Evolutionary conservation across 2,113 vertebrate species (phyloP), one percentile per base, ranked within the genome.

Genomic region (Laticauda laticaudata): DNA sequence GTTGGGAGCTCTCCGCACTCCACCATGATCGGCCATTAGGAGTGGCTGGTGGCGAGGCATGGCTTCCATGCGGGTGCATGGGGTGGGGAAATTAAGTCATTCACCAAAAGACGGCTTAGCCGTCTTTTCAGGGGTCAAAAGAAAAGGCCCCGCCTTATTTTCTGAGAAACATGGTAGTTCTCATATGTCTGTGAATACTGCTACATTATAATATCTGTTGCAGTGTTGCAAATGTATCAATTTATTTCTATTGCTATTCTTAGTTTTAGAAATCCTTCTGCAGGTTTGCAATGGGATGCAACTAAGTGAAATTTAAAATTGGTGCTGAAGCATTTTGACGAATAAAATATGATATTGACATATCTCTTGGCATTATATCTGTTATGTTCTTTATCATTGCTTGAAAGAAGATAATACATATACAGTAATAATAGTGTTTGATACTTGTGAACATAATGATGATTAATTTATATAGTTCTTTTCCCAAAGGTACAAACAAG

Each of bases 391-490:
- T 39, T 81, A 39, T 81, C 34, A 81, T 18, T 39, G 69, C 34
- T 34, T 20, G 34, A 39, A 39, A 39, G 6, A 81, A 81, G n/a
- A 81, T 75, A 81, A 81, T 81, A 39, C 2, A 39, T 20, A 39
- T 81, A 39, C 18, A 81, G 15, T 39, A 81, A 18, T 81, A 18
- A 81, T 34, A 81, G 69, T 39, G 34, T 75, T 75, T 75, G 34
- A 39, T 81, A 34, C 3, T 81, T 20, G 20, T 43, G 12, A 92
- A 10, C 18, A 51, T 90, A 59, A 26, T 51, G 43, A 90, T 92
- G 45, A 4, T 55, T 34, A 93, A 24, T 3, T 92, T 92, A n/a
- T 51, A 29, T 85, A 45, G 86, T 92, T 91, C 92, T 87, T 7
- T 90, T 86, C 87, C 94, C 11, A 43, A 87, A n/a, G 23, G 2